These are phyloP conservation scores for Amphimallon solstitiale DNA, from an alignment of 2,888 invertebrate species.

Conservation along the genomic window DNA sequence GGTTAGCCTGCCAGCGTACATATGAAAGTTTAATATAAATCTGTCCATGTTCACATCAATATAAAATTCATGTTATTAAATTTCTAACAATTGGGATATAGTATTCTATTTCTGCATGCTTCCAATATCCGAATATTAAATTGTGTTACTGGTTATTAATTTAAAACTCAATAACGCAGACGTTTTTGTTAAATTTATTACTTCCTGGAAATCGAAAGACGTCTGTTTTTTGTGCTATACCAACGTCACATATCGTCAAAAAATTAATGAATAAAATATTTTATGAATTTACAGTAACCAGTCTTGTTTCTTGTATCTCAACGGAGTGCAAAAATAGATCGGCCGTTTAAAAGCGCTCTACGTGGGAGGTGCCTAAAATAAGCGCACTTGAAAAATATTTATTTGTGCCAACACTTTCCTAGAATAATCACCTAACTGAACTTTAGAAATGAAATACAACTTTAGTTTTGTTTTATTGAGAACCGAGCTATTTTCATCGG, in stretches of 20 bases:
- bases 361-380: slow-evolving; percentile 23
- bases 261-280: slow-evolving; percentile 2
- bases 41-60: too few species aligned
- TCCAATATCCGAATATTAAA: too few species aligned
- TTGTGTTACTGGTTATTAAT: not conserved
- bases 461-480: not conserved
- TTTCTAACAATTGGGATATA: too few species aligned
- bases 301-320: not conserved
- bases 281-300: too few species aligned
- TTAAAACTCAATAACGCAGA: not conserved
- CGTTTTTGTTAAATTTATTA: not conserved
- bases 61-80: too few species aligned
- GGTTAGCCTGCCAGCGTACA: too few species aligned
- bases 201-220: not conserved
- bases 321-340: slow-evolving; percentile 10
- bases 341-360: slow-evolving; percentile 17
- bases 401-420: slow-evolving; percentile 13
- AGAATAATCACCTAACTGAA: slow-evolving; percentile 10
- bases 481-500: not conserved
- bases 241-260: not conserved
- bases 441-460: slow-evolving; percentile 9
- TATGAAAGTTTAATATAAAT: too few species aligned
- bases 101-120: too few species aligned
- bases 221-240: not conserved
- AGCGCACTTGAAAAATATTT: slow-evolving; percentile 30